phyloP scores from a whole-genome alignment of 2,888 invertebrate genomes.

The Epinotia nisella region DNA sequence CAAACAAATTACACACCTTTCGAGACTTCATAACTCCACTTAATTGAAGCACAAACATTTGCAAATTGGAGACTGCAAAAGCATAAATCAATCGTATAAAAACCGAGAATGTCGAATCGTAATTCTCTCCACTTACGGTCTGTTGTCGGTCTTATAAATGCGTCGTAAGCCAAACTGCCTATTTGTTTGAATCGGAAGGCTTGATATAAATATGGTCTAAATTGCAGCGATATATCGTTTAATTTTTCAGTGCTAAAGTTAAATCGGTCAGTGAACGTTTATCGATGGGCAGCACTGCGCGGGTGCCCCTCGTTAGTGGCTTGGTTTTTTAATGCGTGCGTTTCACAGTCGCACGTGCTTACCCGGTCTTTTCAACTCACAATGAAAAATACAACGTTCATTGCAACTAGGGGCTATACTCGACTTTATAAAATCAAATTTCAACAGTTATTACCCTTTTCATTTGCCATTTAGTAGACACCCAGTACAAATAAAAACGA shows the following conservation, averaged over 20 bases:
- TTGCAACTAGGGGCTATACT: constrained; percentile 31
- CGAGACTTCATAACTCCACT: constrained; percentile 63
- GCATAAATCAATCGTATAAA: constrained; percentile 64
- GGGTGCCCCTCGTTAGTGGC: constrained; percentile 43
- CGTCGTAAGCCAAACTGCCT: constrained; percentile 51
- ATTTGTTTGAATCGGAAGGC: constrained; percentile 52
- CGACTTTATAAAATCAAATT: constrained; percentile 12
- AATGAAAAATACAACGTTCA: constrained; percentile 36
- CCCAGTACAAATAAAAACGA: constrained; percentile 28
- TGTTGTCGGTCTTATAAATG: constrained; percentile 52
- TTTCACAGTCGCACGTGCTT: constrained; percentile 52
- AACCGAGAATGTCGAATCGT: constrained; percentile 48
- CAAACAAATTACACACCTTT: constrained; percentile 51
- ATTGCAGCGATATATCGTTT: constrained; percentile 65
- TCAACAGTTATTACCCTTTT: constrained; percentile 1
- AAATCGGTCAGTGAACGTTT: constrained; percentile 67
- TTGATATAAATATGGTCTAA: constrained; percentile 58
- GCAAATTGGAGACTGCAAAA: constrained; percentile 66
- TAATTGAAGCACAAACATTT: constrained; percentile 69
- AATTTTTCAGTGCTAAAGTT: constrained; percentile 71
- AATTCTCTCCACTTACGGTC: constrained; percentile 49
- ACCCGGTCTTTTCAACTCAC: constrained; percentile 50
- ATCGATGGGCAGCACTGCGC: constrained; percentile 54
- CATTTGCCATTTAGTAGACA: neutral
- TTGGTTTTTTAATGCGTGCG: constrained; percentile 39